Evolutionary conservation across 2,113 vertebrate genomes (phyloP), one percentile per base, ranked within the genome.

Genomic region (Parus major): DNA sequence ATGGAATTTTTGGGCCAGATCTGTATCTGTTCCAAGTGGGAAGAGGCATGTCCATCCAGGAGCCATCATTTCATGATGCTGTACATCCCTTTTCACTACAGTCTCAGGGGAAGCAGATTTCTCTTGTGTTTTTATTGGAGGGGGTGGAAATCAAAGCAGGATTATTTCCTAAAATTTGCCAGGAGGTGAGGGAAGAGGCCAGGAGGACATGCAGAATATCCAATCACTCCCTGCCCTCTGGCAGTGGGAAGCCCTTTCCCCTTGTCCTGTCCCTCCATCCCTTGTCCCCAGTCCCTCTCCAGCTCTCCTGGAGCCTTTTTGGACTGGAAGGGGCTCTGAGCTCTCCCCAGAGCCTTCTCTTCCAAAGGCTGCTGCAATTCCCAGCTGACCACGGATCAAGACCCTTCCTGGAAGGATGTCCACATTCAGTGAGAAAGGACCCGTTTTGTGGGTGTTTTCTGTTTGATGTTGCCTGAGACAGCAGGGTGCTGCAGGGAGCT

Each of bases 281-380:
- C 22, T 63, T 70, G 31, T 56, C 42, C 71, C 6, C 3, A 36
- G 6, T 42, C 22, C 41, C 15, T 36, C 35, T 49, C 15, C 71
- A 56, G 25, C 35, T 63, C 31, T 36, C 35, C 27, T 77, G 56
- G 47, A 83, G 15, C 18, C 31, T 0, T 22, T 69, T 83, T 28
- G 20, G 1, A 0, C 35, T 49, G 49, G 15, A 69, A 90, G 25
- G 10, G 31, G 12, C 21, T 83, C 56, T 33, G 1, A 83, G 55
- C 0, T 63, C 8, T 63, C 25, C 13, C 25, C 1, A 2, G 35
- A 27, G 2, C 41, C 18, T 28, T 35, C 8, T 49, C 5, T 76
- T 27, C 41, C 8, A 27, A 68, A 61, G 4, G 14, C 33, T 80
- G 11, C 53, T 80, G 39, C 33, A 71, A 19, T 49, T 66, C 28